phyloP scores from a whole-genome alignment of 1,140 invertebrate genomes.

The Anagrus nilaparvatae region DNA sequence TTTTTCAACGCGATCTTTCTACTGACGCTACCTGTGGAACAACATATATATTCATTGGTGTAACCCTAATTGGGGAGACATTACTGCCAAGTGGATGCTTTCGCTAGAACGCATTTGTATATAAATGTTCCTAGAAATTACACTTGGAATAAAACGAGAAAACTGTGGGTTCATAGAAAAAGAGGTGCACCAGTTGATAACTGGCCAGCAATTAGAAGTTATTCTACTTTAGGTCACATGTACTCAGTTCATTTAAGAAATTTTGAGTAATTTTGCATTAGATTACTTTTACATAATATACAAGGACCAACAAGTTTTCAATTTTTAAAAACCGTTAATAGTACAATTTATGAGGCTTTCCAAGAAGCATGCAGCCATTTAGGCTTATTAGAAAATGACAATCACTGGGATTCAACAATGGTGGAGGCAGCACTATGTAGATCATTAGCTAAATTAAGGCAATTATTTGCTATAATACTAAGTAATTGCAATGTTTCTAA shows the following conservation, averaged over 20 bases:
- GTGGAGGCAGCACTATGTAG: background rate
- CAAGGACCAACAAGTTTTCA: constrained; percentile 8
- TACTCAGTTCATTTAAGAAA: constrained; percentile 34
- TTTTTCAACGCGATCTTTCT: no score
- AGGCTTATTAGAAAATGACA: background rate
- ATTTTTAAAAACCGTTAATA: background rate
- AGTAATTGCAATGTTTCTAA: background rate
- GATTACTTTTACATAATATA: constrained; percentile 36
- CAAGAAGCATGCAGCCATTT: background rate
- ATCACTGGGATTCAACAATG: background rate
- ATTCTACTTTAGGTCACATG: constrained; percentile 19
- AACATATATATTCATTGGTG: no score
- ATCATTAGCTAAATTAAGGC: background rate
- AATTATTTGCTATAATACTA: constrained; percentile 14
- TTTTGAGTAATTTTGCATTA: constrained; percentile 33
- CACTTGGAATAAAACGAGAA: constrained; percentile 23
- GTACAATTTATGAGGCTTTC: background rate
- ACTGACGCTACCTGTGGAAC: no score
- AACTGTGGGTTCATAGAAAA: background rate
- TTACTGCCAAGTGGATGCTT: constrained; percentile 22
- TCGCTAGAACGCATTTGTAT: constrained; percentile 34
- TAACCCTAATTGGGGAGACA: no score
- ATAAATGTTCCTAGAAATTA: constrained; percentile 33
- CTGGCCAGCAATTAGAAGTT: background rate
- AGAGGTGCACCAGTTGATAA: background rate